Percentiles rank a stretch among this genome's conserved stretches.
Evolutionary conservation across 2,113 vertebrate species (phyloP).

Genomic region (Myxocyprinus asiaticus): DNA sequence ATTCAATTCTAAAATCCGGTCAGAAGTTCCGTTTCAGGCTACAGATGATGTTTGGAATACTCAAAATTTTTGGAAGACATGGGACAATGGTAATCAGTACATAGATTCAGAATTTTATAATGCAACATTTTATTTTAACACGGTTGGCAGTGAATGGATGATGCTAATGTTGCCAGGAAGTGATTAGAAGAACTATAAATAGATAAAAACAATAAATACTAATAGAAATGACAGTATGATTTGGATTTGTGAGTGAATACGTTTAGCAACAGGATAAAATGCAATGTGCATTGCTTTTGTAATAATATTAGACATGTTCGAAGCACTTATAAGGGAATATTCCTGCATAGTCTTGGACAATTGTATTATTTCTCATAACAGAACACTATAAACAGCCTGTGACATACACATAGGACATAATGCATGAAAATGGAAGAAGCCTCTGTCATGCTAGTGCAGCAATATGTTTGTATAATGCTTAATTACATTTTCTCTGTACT

Average conservation of each 20-base stretch:
- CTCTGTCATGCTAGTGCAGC: neutral
- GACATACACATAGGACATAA: conserved; percentile 1
- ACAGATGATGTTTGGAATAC: too few relatives aligned
- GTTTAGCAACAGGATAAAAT: neutral
- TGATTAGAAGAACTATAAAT: neutral
- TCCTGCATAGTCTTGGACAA: neutral
- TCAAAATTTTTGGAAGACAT: too few relatives aligned
- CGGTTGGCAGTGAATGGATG: too few relatives aligned
- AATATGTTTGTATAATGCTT: neutral
- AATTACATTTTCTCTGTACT: conserved; percentile 24
- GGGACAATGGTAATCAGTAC: too few relatives aligned
- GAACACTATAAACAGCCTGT: neutral
- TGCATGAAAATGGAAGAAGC: neutral
- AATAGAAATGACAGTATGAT: neutral
- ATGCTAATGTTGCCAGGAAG: neutral
- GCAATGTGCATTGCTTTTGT: too few relatives aligned
- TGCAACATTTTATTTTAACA: too few relatives aligned
- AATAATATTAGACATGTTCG: neutral
- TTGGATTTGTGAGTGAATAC: neutral
- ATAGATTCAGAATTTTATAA: too few relatives aligned
- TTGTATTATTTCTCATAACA: neutral
- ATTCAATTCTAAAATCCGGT: too few relatives aligned
- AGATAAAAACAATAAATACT: neutral
- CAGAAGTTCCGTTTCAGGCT: too few relatives aligned
- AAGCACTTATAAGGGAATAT: neutral